phyloP scores from a whole-genome alignment of 2,113 vertebrate genomes.

The Sturnus vulgaris region DNA sequence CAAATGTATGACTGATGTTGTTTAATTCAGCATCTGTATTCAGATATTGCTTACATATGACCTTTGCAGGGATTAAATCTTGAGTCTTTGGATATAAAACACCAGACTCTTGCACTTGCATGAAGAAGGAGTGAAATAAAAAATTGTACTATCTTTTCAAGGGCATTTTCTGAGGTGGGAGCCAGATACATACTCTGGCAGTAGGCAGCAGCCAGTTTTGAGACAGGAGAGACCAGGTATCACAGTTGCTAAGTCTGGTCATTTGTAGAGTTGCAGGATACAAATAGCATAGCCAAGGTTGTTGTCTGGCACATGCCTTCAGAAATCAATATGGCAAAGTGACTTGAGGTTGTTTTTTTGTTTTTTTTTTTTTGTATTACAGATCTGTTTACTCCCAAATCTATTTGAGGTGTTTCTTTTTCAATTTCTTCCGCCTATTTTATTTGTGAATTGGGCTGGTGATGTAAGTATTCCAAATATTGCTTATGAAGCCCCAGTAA shows the following conservation, averaged over 20 bases:
- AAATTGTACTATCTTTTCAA: neutral
- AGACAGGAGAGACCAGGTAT: neutral
- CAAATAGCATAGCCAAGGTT: neutral
- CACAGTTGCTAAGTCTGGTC: neutral
- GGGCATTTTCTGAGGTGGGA: neutral
- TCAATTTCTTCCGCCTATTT: neutral
- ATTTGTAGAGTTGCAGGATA: neutral
- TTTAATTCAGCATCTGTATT: neutral
- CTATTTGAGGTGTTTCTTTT: neutral
- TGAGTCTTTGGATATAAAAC: neutral
- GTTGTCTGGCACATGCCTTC: neutral
- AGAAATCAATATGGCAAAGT: neutral
- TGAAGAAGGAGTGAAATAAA: neutral
- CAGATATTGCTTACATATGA: neutral
- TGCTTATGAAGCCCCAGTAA: neutral
- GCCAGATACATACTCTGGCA: neutral
- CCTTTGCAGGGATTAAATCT: neutral
- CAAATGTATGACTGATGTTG: neutral
- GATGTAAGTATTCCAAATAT: neutral
- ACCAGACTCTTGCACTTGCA: neutral
- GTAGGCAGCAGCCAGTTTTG: neutral
- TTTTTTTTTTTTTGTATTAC: neutral
- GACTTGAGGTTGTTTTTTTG: neutral
- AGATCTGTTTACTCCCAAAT: neutral
- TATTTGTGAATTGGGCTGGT: neutral